Conservation (phyloP, 2,113 vertebrate species). For the Hucho hucho region DNA sequence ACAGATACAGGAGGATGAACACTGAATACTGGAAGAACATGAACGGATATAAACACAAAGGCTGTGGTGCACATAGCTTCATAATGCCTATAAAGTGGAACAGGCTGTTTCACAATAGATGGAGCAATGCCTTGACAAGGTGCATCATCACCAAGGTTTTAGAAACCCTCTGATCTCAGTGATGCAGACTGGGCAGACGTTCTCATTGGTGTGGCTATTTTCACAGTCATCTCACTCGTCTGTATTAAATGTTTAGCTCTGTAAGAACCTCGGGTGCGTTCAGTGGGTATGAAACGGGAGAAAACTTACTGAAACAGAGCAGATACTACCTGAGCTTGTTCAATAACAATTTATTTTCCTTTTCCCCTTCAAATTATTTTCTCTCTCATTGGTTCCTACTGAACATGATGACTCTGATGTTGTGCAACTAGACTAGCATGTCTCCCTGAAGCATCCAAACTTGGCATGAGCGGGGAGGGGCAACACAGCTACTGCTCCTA, state of each 20-base stretch:
- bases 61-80: neutral
- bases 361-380: too few relatives aligned
- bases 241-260: neutral
- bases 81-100: neutral
- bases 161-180: neutral
- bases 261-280: neutral
- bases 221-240: neutral
- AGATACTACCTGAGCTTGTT: too few relatives aligned
- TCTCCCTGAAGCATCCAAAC: neutral
- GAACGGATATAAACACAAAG: neutral
- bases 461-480: neutral
- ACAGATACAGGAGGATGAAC: neutral
- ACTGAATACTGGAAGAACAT: neutral
- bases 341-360: too few relatives aligned
- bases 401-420: neutral
- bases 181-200: neutral
- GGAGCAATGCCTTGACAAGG: neutral
- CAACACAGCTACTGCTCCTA: neutral
- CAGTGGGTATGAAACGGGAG: too few relatives aligned
- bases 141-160: neutral
- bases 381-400: too few relatives aligned
- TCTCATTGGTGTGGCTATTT: neutral
- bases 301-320: too few relatives aligned
- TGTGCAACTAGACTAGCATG: neutral
- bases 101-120: neutral